Percentiles rank a stretch among this genome's conserved stretches.
Evolutionary conservation across 2,113 vertebrate species (phyloP).

Genomic region (Pleuronectes platessa): DNA sequence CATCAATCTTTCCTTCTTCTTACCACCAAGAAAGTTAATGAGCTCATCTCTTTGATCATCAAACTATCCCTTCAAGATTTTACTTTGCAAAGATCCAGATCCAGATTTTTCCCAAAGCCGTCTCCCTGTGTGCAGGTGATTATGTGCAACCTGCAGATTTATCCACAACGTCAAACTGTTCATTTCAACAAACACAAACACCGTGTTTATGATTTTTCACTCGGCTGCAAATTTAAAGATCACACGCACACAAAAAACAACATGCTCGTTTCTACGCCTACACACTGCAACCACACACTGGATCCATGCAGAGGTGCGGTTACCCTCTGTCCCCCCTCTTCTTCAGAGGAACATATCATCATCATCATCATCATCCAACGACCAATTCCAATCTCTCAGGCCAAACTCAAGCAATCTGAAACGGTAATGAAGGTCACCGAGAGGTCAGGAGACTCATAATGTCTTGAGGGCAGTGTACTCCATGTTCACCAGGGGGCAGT

Average conservation of each 20-base stretch:
- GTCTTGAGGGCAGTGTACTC: background rate
- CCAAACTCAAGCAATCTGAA: slow-evolving; percentile 97
- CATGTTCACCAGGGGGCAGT: slow-evolving; percentile 41
- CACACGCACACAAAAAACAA: slow-evolving; percentile 19
- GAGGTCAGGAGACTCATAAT: slow-evolving; percentile 9
- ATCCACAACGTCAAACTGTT: too few relatives aligned
- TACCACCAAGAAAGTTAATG: too few relatives aligned
- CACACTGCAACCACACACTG: background rate
- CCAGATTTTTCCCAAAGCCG: too few relatives aligned
- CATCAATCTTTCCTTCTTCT: too few relatives aligned
- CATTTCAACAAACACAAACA: too few relatives aligned
- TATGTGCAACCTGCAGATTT: too few relatives aligned
- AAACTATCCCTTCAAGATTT: too few relatives aligned
- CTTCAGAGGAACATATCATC: slow-evolving; percentile 97
- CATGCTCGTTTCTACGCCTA: slow-evolving; percentile 26
- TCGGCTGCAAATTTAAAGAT: background rate
- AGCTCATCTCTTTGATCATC: too few relatives aligned
- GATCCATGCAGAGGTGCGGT: slow-evolving; percentile 64
- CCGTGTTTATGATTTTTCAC: background rate
- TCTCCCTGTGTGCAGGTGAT: too few relatives aligned
- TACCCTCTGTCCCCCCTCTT: slow-evolving; percentile 79
- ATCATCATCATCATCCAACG: slow-evolving; percentile 87
- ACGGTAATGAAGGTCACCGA: slow-evolving; percentile 75
- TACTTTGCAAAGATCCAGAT: too few relatives aligned
- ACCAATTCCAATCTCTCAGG: slow-evolving; percentile 97